Conservation (phyloP, 2,113 vertebrate genomes). For the Macquaria australasica region DNA sequence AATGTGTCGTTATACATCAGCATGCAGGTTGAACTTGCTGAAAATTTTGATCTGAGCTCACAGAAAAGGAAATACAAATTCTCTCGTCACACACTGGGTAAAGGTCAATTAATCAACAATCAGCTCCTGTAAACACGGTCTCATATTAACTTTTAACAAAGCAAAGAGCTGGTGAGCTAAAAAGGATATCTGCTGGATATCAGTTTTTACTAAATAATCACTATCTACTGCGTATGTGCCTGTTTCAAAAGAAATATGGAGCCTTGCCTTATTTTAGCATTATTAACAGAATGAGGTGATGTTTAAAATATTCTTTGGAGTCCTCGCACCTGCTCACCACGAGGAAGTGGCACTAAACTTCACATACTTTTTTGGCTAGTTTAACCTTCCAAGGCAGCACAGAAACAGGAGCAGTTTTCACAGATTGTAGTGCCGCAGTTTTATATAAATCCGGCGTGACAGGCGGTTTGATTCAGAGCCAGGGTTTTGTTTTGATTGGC, state of each 20-base stretch:
- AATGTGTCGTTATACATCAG: not conserved
- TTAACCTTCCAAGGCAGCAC: not conserved
- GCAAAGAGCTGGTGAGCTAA: not conserved
- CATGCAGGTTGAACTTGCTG: too few species aligned
- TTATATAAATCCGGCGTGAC: not conserved
- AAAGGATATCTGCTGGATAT: not conserved
- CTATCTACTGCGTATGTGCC: not conserved
- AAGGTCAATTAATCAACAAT: conserved; percentile 43
- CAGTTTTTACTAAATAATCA: not conserved
- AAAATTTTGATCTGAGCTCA: not conserved
- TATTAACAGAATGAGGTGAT: not conserved
- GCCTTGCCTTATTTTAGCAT: not conserved
- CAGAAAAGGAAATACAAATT: not conserved
- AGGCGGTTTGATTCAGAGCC: not conserved
- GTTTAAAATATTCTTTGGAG: not conserved
- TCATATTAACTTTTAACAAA: conserved; percentile 18
- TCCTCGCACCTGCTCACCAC: not conserved
- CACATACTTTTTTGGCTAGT: not conserved
- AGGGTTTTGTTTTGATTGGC: conserved; percentile 16
- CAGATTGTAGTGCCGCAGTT: not conserved
- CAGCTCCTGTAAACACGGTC: not conserved
- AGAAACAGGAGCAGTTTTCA: not conserved
- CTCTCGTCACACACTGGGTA: not conserved
- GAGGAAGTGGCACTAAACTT: not conserved
- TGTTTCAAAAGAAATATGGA: not conserved